A percentile compares a stretch with the other conserved stretches of the same genome.
Evolutionary conservation across 2,113 vertebrate genomes (phyloP).

Genomic region (Oophaga pumilio): DNA sequence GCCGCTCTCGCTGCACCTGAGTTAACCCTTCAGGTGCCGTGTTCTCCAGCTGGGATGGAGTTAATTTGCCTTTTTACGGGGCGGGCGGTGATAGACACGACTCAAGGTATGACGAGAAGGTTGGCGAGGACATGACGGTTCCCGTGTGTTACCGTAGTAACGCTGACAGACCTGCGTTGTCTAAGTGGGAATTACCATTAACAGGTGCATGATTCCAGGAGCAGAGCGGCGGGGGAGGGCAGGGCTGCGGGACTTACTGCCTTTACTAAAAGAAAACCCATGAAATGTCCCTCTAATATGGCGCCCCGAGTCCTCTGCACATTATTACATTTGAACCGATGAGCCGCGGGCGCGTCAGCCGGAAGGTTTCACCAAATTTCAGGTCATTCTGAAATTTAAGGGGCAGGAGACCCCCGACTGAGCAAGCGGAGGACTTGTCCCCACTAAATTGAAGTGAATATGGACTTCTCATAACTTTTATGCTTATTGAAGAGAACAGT

Average conservation of each 20-base stretch:
- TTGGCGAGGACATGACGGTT: constrained; percentile 47
- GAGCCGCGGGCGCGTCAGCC: neutral
- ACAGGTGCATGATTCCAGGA: constrained; percentile 31
- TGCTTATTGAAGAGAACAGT: neutral
- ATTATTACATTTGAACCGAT: neutral
- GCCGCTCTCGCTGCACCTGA: neutral
- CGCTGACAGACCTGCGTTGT: constrained; percentile 47
- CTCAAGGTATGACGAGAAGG: constrained; percentile 22
- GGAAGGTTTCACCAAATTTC: neutral
- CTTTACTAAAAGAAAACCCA: neutral
- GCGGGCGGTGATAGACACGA: neutral
- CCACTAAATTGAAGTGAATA: neutral
- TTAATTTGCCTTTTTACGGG: neutral
- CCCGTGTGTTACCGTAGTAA: constrained; percentile 53
- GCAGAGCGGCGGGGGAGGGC: too few relatives aligned
- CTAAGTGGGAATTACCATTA: constrained; percentile 53
- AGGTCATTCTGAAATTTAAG: neutral
- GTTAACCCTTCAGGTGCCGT: neutral
- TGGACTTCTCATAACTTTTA: neutral
- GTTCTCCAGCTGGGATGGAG: neutral
- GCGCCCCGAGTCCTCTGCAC: too few relatives aligned
- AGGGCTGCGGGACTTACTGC: neutral
- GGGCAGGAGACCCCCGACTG: neutral
- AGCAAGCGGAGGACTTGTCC: neutral
- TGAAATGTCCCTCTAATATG: neutral